These are phyloP conservation scores for Pteronotus mesoamericanus DNA, from an alignment of 2,797 vertebrate genomes.

Conservation along the genomic window DNA sequence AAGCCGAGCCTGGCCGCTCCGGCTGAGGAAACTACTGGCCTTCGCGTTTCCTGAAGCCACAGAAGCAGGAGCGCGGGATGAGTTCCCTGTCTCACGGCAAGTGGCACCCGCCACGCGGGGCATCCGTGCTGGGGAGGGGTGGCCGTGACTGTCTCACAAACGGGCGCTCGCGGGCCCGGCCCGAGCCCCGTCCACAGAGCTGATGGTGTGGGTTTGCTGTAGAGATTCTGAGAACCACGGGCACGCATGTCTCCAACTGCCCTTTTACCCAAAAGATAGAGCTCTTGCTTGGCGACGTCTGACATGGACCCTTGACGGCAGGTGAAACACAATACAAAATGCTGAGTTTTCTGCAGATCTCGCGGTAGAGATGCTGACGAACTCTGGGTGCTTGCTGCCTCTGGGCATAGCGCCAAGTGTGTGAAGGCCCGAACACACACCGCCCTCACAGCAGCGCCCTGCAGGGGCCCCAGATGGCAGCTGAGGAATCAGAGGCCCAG, in stretches of 20 bases:
- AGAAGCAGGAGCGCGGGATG: fast-evolving
- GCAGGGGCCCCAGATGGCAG: fast-evolving
- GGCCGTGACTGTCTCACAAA: neutral
- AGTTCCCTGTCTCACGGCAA: fast-evolving
- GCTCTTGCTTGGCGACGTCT: neutral
- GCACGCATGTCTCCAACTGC: too few relatives aligned
- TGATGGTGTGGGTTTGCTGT: neutral
- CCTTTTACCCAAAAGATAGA: too few relatives aligned
- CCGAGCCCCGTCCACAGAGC: neutral
- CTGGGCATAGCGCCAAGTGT: fast-evolving
- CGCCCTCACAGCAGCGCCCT: fast-evolving
- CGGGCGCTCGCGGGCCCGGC: neutral
- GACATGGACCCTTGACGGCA: too few relatives aligned
- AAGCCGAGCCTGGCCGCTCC: fast-evolving
- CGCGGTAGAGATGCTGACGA: too few relatives aligned
- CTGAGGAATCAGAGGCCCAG: neutral
- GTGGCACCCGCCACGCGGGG: too few relatives aligned
- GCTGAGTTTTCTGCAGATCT: neutral
- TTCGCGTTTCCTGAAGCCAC: fast-evolving
- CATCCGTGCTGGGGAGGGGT: fast-evolving
- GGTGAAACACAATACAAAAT: neutral
- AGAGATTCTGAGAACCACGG: neutral
- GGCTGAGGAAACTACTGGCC: fast-evolving
- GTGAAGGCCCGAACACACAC: fast-evolving
- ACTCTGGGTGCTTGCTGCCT: fast-evolving